Percentiles rank a stretch among this genome's conserved stretches.
Conservation (phyloP, 2,797 vertebrate genomes). For the Pseudopleuronectes americanus region DNA sequence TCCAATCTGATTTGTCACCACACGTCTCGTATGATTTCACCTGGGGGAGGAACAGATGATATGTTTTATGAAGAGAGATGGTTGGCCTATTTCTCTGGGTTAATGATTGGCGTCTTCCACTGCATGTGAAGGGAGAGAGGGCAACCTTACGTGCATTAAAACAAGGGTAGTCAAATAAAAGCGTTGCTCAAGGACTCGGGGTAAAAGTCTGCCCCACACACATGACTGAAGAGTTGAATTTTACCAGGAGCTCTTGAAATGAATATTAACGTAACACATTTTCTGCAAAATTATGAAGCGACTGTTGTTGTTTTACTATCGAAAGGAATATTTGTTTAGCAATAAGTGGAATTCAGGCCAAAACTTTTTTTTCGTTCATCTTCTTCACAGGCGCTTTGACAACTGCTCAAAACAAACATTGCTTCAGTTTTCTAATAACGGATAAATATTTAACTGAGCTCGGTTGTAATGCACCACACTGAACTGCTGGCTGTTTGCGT, state of each 20-base stretch:
- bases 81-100: slow-evolving; percentile 7
- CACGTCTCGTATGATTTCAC: not conserved
- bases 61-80: too few species aligned
- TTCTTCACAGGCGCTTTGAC: slow-evolving; percentile 7
- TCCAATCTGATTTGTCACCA: not conserved
- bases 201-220: slow-evolving; percentile 35
- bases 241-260: not conserved
- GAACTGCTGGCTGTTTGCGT: slow-evolving; percentile 3
- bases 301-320: not conserved
- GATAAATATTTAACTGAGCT: slow-evolving; percentile 54
- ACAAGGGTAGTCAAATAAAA: slow-evolving; percentile 36
- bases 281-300: not conserved
- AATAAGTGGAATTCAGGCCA: not conserved
- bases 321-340: not conserved
- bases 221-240: not conserved
- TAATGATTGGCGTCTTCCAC: slow-evolving; percentile 44
- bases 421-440: slow-evolving; percentile 41
- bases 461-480: not conserved
- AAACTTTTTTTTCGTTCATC: not conserved
- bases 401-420: slow-evolving; percentile 27
- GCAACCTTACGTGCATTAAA: slow-evolving; percentile 23
- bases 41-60: slow-evolving; percentile 1
- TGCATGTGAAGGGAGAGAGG: not conserved
- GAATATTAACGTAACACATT: not conserved
- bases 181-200: slow-evolving; percentile 31